These are phyloP conservation scores for Samia ricini DNA, from an alignment of 1,140 invertebrate genomes.

Conservation along the genomic window DNA sequence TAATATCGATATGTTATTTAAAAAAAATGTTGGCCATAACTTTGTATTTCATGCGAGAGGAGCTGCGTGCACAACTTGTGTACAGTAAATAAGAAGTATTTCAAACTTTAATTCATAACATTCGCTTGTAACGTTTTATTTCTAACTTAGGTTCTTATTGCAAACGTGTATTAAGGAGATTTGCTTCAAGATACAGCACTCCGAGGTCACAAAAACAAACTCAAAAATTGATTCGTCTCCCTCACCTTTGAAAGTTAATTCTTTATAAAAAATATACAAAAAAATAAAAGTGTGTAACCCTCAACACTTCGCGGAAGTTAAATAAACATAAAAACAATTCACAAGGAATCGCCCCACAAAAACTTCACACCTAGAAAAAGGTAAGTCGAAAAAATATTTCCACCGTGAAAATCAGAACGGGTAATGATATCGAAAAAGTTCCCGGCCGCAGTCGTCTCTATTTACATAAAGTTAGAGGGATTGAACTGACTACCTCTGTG, in stretches of 20 bases:
- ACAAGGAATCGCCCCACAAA: not conserved
- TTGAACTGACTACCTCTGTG: not conserved
- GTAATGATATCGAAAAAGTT: not conserved
- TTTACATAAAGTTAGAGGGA: not conserved
- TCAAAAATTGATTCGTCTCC: not conserved
- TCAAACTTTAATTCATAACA: no score
- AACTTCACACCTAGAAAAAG: not conserved
- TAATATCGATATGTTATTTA: no score
- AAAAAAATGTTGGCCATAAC: no score
- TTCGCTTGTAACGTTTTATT: no score
- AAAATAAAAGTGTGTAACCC: not conserved
- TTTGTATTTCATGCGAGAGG: no score
- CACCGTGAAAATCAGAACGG: not conserved
- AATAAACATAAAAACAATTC: not conserved
- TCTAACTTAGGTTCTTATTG: no score
- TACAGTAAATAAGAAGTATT: no score
- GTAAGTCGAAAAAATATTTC: not conserved
- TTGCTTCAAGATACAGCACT: no score
- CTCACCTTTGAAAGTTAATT: not conserved
- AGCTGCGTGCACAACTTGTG: no score
- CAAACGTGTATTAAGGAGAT: no score
- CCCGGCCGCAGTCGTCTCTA: not conserved
- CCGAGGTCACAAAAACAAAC: no score
- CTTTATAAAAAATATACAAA: not conserved
- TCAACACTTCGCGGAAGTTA: not conserved